Conservation (phyloP, 2,797 vertebrate species). For the Pseudotriccus pelzelni region DNA sequence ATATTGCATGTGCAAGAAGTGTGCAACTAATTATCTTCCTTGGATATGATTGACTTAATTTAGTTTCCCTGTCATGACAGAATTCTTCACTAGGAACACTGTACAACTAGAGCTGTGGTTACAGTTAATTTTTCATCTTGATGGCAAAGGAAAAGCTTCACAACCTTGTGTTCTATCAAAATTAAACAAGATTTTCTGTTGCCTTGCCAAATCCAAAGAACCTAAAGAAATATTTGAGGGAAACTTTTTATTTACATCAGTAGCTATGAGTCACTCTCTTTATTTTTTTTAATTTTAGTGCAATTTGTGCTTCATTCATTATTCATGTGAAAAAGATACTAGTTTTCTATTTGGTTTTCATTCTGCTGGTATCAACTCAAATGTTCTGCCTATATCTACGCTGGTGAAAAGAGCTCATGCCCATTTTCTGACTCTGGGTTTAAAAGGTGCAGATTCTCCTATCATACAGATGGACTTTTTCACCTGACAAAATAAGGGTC, state of each 20-base stretch:
- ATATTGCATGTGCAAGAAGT: neutral
- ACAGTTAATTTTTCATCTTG: slow-evolving; percentile 3
- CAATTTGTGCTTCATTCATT: neutral
- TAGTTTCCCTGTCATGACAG: neutral
- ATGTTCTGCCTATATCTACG: neutral
- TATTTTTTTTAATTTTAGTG: neutral
- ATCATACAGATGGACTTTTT: neutral
- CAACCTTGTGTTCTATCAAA: neutral
- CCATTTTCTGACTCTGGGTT: neutral
- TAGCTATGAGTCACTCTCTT: neutral
- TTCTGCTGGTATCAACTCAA: neutral
- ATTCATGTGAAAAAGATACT: neutral
- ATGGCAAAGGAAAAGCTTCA: neutral
- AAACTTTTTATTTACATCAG: neutral
- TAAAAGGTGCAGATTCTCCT: neutral
- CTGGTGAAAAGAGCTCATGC: neutral
- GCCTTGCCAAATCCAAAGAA: neutral
- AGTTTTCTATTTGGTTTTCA: neutral
- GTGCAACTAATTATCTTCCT: slow-evolving; percentile 4
- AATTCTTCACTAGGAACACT: neutral
- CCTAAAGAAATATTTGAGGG: neutral
- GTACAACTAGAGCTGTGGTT: neutral
- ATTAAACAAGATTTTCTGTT: neutral
- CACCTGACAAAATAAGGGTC: neutral
- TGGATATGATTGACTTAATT: slow-evolving; percentile 4